phyloP scores from a whole-genome alignment of 2,888 invertebrate species.

The Ornithoptera alexandrae region DNA sequence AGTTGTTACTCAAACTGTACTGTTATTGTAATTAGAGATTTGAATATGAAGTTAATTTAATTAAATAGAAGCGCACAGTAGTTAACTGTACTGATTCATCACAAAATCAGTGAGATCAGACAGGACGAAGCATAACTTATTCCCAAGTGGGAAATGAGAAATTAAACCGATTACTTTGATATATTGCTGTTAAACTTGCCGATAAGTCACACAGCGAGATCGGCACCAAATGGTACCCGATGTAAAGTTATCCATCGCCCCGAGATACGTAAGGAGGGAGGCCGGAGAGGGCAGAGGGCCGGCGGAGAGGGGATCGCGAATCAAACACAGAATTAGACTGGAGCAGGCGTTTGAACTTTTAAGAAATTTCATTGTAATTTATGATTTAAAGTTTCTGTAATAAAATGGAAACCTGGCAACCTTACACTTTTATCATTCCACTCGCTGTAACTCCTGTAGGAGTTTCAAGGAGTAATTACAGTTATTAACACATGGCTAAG shows the following conservation, averaged over 20 bases:
- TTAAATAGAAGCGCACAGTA: background rate
- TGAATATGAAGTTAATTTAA: background rate
- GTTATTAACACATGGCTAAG: conserved; percentile 13
- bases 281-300: conserved; percentile 8
- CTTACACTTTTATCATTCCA: conserved; percentile 15
- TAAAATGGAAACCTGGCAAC: conserved; percentile 16
- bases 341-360: conserved; percentile 33
- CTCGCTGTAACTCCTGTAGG: background rate
- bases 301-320: conserved; percentile 34
- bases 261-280: conserved; percentile 44
- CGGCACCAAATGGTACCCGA: conserved; percentile 72
- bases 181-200: conserved; percentile 75
- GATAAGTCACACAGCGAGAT: conserved; percentile 76
- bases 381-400: conserved; percentile 23
- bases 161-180: conserved; percentile 79
- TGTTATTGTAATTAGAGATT: too few relatives aligned
- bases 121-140: conserved; percentile 66
- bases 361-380: conserved; percentile 32
- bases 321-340: conserved; percentile 50
- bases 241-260: conserved; percentile 73
- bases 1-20: too few relatives aligned
- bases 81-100: conserved; percentile 31
- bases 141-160: conserved; percentile 74
- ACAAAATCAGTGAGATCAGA: conserved; percentile 57
- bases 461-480: conserved; percentile 13